Base-by-base conservation (phyloP, 2,113 vertebrate species). In the Oxyura jamaicensis region DNA sequence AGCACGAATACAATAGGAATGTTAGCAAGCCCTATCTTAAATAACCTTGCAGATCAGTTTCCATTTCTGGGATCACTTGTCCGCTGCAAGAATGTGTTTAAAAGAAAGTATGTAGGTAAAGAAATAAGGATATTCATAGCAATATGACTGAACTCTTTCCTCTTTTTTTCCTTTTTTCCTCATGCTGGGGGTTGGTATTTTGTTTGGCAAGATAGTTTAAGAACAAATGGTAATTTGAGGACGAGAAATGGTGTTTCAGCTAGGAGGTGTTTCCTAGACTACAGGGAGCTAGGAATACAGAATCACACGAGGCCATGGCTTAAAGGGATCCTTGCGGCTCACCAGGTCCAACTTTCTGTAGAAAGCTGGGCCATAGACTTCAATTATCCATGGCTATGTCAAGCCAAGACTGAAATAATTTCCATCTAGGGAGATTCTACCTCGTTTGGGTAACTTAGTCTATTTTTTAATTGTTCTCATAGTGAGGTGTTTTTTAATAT, bases 51-150 rank as follows among this genome's bases (percentile, higher is more conserved):
- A 66, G 83, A 79, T 65, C 20, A 46, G 22, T 95, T 97, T 95
- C 92, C 21, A n/a, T 86, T 96, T 97, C 62, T 93, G 87, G 66
- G 89, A 82, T 56, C 35, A 75, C 74, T 48, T 78, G 18, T 94
- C 41, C 52, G 53, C 56, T 81, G 59, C 73, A 94, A 90, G 60
- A 96, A 96, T n/a, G 8, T 74, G 78, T 67, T 36, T 79, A 56
- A 87, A 94, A 82, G 36, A 74, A 96, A 74, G 19, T 62, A 72
- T 35, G 10, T 50, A 87, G 66, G 22, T 88, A 89, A 96, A 94
- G 14, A 92, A 96, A 42, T 39, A 53, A 83, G 50, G 90, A 50
- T 86, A 80, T 67, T 73, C 67, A 62, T 66, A 93, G 41, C 35
- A 17, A 13, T 53, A 50, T 79, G 55, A 77, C 60, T 72, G 21